Base-by-base conservation (phyloP, 2,888 invertebrate species). In the Cryptocheilus praepositus region DNA sequence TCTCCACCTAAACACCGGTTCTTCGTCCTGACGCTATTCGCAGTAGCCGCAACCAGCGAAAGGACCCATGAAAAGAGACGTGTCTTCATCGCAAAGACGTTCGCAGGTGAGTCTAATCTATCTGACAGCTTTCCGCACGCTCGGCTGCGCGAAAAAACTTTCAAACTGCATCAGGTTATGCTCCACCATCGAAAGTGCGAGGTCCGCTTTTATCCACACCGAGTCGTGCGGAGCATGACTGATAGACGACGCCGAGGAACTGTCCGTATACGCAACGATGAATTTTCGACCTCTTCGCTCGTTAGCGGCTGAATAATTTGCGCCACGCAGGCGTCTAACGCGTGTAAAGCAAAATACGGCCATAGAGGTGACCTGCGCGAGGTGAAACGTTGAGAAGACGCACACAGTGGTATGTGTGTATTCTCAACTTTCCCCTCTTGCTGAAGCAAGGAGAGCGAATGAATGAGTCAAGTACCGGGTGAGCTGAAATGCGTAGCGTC, bases 131-230 rank as follows among this genome's bases (percentile, higher is more conserved):
- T 67, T 62, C 62, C 55, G 44, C 62, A 61, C 67, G 67, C 57
- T 59, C 18, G 58, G 28, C 28, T 36, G 13, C n/a, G 25, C 56
- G 43, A n/a, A 55, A 62, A 64, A n/a, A 67, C 43, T 67, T 73
- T 64, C 49, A 16, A 67, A 62, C 64, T 70, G 67, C 64, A 73
- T 73, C 67, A 59, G 62, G 57, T 67, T 70, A 67, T 28, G 53
- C 53, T 55, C 60, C 56, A 53, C 62, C 8, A 43, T 51, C 19
- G 45, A 45, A 7, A 21, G 22, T 28, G 56, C 16, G 28, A 16
- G 58, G 28, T n/a, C n/a, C n/a, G n/a, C 55, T 28, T 55, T 55
- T 55, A 28, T 16, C 4, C 16, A 16, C 15, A 21, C 8, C 2
- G 52, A 25, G 19, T 52, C 16, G 52, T 11, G 13, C 16, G 5